phyloP scores from a whole-genome alignment of 2,113 vertebrate species.

The Myotis lucifugus region DNA sequence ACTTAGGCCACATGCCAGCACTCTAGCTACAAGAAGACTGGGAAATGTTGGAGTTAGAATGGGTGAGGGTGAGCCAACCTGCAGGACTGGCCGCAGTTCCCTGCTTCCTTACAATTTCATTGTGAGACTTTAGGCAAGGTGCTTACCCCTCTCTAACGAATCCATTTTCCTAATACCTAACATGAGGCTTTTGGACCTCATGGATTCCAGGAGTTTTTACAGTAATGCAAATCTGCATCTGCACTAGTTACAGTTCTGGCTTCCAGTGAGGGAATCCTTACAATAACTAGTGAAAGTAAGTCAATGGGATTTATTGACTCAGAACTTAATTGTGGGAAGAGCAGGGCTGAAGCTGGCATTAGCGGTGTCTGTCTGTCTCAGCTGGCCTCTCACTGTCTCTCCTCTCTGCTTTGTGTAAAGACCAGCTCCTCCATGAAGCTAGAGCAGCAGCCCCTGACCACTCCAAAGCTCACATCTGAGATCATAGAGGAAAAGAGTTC shows the following conservation, averaged over 20 bases:
- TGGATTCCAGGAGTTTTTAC: slow-evolving; percentile 49
- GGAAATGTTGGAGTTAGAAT: background rate
- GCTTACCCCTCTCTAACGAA: slow-evolving; percentile 60
- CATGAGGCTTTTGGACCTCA: slow-evolving; percentile 18
- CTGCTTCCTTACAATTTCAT: background rate
- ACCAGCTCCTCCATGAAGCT: background rate
- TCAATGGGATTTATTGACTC: background rate
- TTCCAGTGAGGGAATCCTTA: background rate
- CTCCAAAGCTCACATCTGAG: background rate
- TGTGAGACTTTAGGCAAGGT: background rate
- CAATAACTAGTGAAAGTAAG: background rate
- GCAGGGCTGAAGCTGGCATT: background rate
- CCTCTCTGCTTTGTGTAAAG: background rate
- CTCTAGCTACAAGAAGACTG: background rate
- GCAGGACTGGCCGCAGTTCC: background rate
- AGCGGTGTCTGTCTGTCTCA: background rate
- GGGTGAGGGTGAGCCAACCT: background rate
- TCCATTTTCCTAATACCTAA: slow-evolving; percentile 55
- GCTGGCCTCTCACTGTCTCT: background rate
- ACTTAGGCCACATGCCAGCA: background rate
- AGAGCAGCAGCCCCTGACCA: background rate
- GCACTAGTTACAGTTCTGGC: slow-evolving; percentile 37
- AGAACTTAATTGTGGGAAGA: background rate
- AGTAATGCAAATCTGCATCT: slow-evolving; percentile 23
- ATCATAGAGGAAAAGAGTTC: background rate